Evolutionary conservation across 2,888 invertebrate species (phyloP).

Genomic region (Prosapia bicincta): DNA sequence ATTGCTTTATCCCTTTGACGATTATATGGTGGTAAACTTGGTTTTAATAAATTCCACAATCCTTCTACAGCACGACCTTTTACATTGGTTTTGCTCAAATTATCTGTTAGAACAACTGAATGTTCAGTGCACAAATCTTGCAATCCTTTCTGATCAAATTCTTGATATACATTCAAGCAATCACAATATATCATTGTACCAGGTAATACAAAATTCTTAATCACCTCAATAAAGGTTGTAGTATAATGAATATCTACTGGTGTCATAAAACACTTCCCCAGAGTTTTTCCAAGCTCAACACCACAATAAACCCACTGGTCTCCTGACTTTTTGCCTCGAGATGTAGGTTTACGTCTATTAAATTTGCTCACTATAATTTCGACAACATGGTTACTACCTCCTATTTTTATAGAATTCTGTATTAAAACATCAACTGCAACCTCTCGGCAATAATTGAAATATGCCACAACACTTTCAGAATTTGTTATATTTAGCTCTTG

Average conservation of each 20-base stretch:
- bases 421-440: constrained; percentile 26
- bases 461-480: constrained; percentile 24
- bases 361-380: constrained; percentile 25
- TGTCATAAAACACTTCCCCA: constrained; percentile 16
- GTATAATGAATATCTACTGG: constrained; percentile 24
- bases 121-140: constrained; percentile 17
- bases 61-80: constrained; percentile 11
- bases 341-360: constrained; percentile 15
- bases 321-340: constrained; percentile 12
- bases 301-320: constrained; percentile 24
- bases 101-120: constrained; percentile 11
- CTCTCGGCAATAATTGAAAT: constrained; percentile 25
- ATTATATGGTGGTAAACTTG: constrained; percentile 21
- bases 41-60: constrained; percentile 20
- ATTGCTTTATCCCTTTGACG: constrained; percentile 21
- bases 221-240: constrained; percentile 22
- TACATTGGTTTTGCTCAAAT: constrained; percentile 6
- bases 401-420: constrained; percentile 12
- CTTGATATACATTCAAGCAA: constrained; percentile 15
- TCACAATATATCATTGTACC: constrained; percentile 19
- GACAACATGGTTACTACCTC: constrained; percentile 8
- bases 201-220: constrained; percentile 19
- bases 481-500: constrained; percentile 24
- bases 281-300: constrained; percentile 16
- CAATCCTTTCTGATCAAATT: constrained; percentile 16